Base-by-base conservation (phyloP, 2,113 vertebrate species). In the Pseudolaguvia tuberculata region DNA sequence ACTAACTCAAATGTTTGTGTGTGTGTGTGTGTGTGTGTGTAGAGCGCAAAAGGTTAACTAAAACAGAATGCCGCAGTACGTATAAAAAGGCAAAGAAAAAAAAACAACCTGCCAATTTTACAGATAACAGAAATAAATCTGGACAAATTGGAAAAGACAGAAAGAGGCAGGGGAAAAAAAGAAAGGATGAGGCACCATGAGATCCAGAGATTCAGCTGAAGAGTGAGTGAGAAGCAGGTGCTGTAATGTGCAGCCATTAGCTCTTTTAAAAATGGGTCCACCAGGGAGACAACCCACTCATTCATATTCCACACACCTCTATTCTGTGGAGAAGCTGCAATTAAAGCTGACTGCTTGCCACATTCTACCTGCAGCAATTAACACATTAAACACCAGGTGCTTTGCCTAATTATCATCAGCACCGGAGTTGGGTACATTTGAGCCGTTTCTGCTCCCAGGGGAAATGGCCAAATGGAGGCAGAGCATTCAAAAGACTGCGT, bases 351-450 rank as follows among this genome's bases (percentile, higher is more conserved):
- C 79, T 83, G 68, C 83, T 82, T 81, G 79, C 76, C 81, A 61
- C 79, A 59, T 70, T 73, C 80, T 80, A 86, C 82, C 84, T 82
- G 82, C 79, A 82, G 80, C 83, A 80, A 81, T 82, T 83, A 84
- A 80, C 81, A 83, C 76, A 87, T 87, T 85, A 88, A 85, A 82
- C 81, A 86, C 67, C 79, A 84, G 80, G 77, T 82, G 83, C 76
- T 78, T 81, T 70, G 70, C 55, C 82, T 88, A 84, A 82, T 85
- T 83, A 88, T 80, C 77, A 82, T 84, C 55, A 77, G 70, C 55
- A 50, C 21, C 25, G 23, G 17, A 67, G 27, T 23, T 21, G 53
- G 35, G 11, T 70, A 53, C 3, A 58, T 27, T 50, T 57, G 23
- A 53, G 39, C 20, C n/a, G 42, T 58, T 53, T 69, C 65, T n/a